Conservation (phyloP, 2,888 invertebrate species). For the Rutpela maculata region DNA sequence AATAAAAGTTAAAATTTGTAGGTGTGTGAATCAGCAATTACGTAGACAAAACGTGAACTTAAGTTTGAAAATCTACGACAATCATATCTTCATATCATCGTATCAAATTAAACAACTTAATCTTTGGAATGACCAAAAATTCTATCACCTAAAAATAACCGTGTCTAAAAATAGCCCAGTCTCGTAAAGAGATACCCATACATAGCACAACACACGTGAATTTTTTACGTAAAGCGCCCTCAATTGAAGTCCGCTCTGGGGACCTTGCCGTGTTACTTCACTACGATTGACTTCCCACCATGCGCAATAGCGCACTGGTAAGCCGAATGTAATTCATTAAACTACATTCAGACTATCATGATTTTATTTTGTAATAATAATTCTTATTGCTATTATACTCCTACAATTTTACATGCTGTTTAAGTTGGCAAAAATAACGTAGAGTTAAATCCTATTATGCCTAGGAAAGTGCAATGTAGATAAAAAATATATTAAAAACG, state of each 20-base stretch:
- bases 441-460: not conserved
- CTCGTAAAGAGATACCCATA: not conserved
- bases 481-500: not conserved
- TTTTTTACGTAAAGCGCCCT: slow-evolving; percentile 47
- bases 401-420: not conserved
- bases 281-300: slow-evolving; percentile 69
- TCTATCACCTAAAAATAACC: not conserved
- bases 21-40: no score
- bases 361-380: slow-evolving; percentile 33
- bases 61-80: no score
- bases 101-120: no score
- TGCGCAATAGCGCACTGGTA: slow-evolving; percentile 63
- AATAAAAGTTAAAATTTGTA: no score
- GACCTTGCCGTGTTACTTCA: slow-evolving; percentile 56
- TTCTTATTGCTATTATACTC: slow-evolving; percentile 15
- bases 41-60: no score
- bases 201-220: slow-evolving; percentile 15
- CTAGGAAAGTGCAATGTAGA: not conserved
- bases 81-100: no score
- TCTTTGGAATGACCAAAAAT: not conserved
- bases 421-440: not conserved
- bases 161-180: slow-evolving; percentile 24
- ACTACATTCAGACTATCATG: slow-evolving; percentile 45
- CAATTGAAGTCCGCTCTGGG: slow-evolving; percentile 40
- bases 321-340: slow-evolving; percentile 61